A percentile compares a stretch with the other conserved stretches of the same genome.
These are phyloP conservation scores for Eulemur coronatus DNA, from an alignment of 2,797 vertebrate genomes.

Conservation along the genomic window DNA sequence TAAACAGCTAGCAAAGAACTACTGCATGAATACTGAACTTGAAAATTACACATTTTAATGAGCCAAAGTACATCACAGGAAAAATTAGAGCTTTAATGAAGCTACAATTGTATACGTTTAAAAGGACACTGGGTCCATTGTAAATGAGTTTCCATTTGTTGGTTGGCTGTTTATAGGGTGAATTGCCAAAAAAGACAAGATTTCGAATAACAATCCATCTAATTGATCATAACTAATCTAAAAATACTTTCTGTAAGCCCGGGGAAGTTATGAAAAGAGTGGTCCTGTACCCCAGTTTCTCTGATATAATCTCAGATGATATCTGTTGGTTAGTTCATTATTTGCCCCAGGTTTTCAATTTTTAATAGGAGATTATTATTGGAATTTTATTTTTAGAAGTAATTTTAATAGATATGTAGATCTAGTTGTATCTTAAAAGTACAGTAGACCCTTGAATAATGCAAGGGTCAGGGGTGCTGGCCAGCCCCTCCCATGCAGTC, in stretches of 20 bases:
- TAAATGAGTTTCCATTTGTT: neutral
- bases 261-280: neutral
- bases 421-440: neutral
- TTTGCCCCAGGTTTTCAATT: neutral
- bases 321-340: neutral
- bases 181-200: neutral
- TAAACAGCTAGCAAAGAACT: neutral
- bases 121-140: neutral
- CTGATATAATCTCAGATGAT: neutral
- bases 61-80: neutral
- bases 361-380: neutral
- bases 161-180: neutral
- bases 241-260: neutral
- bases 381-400: neutral
- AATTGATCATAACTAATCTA: neutral
- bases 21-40: neutral
- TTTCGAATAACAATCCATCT: neutral
- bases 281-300: neutral
- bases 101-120: neutral
- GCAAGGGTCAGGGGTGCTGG: neutral
- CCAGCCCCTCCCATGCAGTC: neutral
- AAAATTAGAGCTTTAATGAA: slow-evolving; percentile 2
- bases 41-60: slow-evolving; percentile 7
- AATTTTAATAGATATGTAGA: neutral
- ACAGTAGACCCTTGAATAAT: neutral